Evolutionary conservation across 2,888 invertebrate species (phyloP).

Genomic region (Rotaria socialis): DNA sequence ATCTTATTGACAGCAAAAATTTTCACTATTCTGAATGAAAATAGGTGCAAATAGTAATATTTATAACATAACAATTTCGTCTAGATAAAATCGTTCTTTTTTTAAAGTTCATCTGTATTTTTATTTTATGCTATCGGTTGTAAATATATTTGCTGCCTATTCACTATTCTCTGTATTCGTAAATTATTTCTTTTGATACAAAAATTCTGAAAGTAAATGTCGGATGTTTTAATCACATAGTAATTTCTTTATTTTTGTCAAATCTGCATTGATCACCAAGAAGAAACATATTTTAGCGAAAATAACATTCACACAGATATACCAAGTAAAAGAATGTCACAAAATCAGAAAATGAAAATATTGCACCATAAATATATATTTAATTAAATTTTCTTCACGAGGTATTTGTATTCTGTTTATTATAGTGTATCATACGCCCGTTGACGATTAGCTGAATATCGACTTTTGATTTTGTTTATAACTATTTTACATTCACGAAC

Average conservation of each 20-base stretch:
- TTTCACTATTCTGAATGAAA: too few species aligned
- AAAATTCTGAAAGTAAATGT: too few species aligned
- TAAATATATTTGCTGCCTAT: too few species aligned
- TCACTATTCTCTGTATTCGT: too few species aligned
- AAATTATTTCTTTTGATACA: too few species aligned
- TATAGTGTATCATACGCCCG: neutral
- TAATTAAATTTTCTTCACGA: neutral
- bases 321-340: neutral
- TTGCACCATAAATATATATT: neutral
- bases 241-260: neutral
- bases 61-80: too few species aligned
- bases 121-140: too few species aligned
- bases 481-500: conserved; percentile 38
- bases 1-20: too few species aligned
- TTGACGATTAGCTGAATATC: neutral
- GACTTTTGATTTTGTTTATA: neutral
- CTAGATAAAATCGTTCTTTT: too few species aligned
- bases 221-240: neutral
- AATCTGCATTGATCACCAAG: neutral
- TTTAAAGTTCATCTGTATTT: too few species aligned
- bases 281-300: neutral
- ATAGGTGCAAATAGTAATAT: too few species aligned
- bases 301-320: neutral
- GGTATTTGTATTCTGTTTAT: neutral
- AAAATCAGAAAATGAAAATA: neutral